phyloP scores from a whole-genome alignment of 2,888 invertebrate genomes.

The Drosophila parthenogenetica region DNA sequence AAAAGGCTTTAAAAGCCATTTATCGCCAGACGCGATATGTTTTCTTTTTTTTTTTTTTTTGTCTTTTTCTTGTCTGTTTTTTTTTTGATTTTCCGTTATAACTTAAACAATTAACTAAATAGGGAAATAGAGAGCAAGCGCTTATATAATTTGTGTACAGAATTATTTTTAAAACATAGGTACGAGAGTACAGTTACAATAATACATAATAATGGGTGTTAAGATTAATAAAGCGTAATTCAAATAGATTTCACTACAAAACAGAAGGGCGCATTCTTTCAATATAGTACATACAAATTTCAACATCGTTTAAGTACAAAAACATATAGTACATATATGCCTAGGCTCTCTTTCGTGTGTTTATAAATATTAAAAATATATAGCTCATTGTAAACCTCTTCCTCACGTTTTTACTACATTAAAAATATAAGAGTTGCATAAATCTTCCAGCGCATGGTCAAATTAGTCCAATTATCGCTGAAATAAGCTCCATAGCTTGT shows the following conservation, averaged over 20 bases:
- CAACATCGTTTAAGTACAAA: conserved; percentile 58
- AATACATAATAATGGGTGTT: conserved; percentile 61
- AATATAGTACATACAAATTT: conserved; percentile 56
- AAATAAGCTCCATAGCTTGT: conserved; percentile 86
- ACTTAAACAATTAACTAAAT: conserved; percentile 54
- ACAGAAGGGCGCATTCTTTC: conserved; percentile 54
- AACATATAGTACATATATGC: conserved; percentile 38
- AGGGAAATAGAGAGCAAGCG: conserved; percentile 39
- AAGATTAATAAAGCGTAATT: conserved; percentile 81
- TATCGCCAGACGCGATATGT: conserved; percentile 65
- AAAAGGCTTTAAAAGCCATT: conserved; percentile 59
- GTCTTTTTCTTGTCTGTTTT: too few relatives aligned
- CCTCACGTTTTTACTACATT: conserved; percentile 65
- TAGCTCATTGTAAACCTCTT: conserved; percentile 43
- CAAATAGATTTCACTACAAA: conserved; percentile 72
- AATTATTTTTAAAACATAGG: conserved; percentile 61
- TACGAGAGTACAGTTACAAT: conserved; percentile 65
- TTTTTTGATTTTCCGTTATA: conserved; percentile 57
- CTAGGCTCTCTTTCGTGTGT: conserved; percentile 51
- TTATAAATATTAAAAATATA: conserved; percentile 79
- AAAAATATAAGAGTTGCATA: conserved; percentile 80
- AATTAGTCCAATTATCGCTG: conserved; percentile 85
- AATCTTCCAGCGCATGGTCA: conserved; percentile 66
- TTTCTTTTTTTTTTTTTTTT: conserved; percentile 14
- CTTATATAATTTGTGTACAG: conserved; percentile 56